A percentile compares a stretch with the other conserved stretches of the same genome.
Conservation (phyloP, 2,113 vertebrate genomes). For the Corydoras sp. region DNA sequence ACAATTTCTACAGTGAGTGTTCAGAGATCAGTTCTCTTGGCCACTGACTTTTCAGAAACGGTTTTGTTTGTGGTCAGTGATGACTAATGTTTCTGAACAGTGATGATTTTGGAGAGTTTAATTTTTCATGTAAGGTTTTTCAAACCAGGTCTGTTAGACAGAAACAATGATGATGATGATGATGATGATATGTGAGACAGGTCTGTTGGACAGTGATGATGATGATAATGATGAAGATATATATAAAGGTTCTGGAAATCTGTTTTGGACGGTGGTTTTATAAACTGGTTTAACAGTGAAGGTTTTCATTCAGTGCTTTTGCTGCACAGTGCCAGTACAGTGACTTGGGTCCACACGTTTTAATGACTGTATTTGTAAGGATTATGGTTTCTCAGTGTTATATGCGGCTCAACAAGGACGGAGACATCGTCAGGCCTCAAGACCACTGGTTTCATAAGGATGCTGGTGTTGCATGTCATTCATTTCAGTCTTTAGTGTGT, state of each 20-base stretch:
- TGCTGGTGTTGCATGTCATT: conserved; percentile 16
- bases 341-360: no score
- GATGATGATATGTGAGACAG: no score
- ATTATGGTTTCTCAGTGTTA: no score
- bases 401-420: no score
- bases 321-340: no score
- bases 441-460: background rate
- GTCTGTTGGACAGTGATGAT: background rate
- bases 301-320: background rate
- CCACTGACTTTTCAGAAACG: background rate
- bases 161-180: no score
- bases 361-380: no score
- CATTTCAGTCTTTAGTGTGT: background rate
- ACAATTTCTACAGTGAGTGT: background rate
- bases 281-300: background rate
- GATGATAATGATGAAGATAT: background rate
- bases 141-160: background rate
- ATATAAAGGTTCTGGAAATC: background rate
- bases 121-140: background rate
- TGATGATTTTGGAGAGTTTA: background rate
- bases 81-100: background rate
- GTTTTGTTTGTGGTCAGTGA: background rate
- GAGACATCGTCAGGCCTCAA: background rate
- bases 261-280: background rate
- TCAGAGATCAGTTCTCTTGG: background rate